Conservation (phyloP, 2,888 invertebrate genomes). For the Patella depressa region DNA sequence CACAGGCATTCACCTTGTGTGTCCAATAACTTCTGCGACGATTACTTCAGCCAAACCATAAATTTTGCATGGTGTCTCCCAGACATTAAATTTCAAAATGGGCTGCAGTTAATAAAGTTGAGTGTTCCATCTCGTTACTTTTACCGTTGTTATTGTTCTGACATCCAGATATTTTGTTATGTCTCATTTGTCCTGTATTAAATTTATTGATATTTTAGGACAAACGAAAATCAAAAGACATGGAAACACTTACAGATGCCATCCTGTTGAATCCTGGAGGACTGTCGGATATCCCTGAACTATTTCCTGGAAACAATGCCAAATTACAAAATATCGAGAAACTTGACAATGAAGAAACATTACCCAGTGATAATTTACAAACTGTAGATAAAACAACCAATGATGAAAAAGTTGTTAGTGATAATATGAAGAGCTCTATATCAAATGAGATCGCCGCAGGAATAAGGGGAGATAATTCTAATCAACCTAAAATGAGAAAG, state of each 20-base stretch:
- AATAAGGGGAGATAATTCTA: background rate
- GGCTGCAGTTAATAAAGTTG: too few species aligned
- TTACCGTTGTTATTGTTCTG: too few species aligned
- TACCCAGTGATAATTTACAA: constrained; percentile 9
- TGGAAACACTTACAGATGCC: constrained; percentile 83
- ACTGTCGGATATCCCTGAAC: constrained; percentile 9
- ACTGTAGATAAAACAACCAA: background rate
- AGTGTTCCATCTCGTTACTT: too few species aligned
- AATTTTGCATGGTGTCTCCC: too few species aligned
- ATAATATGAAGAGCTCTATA: background rate
- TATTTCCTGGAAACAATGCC: background rate
- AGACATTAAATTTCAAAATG: too few species aligned
- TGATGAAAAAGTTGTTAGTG: constrained; percentile 7
- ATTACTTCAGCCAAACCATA: too few species aligned
- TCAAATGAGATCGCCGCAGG: background rate
- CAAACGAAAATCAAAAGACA: constrained; percentile 86
- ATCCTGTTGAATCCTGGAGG: constrained; percentile 14
- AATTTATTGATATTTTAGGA: constrained; percentile 76
- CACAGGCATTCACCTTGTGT: too few species aligned
- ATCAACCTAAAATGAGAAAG: background rate
- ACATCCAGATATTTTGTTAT: too few species aligned
- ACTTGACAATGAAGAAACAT: constrained; percentile 8
- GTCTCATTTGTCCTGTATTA: background rate
- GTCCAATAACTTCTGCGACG: too few species aligned
- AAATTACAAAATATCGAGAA: background rate